A percentile compares a stretch with the other conserved stretches of the same genome.
These are phyloP conservation scores for Ophonus ardosiacus DNA, from an alignment of 2,888 invertebrate genomes.

Conservation along the genomic window DNA sequence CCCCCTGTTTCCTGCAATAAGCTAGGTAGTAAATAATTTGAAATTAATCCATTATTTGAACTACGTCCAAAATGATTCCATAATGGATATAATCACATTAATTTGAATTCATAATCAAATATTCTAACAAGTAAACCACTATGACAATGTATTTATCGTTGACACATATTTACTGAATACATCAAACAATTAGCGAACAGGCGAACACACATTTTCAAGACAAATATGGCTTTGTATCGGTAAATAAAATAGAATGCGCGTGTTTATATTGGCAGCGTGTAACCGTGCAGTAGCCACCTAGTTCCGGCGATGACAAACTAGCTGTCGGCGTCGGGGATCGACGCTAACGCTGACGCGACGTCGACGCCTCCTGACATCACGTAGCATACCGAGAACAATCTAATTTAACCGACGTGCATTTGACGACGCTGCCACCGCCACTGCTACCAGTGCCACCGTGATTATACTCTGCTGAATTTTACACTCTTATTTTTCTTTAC, in stretches of 20 bases:
- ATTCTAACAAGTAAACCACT: constrained; percentile 11
- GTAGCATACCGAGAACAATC: constrained; percentile 40
- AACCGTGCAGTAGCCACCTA: background rate
- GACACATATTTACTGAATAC: background rate
- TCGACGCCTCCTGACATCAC: constrained; percentile 35
- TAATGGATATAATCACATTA: background rate
- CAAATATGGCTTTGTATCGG: background rate
- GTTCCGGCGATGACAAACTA: constrained; percentile 34
- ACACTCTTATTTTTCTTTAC: constrained; percentile 22
- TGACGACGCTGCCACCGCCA: constrained; percentile 39
- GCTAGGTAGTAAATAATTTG: background rate
- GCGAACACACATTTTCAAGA: constrained; percentile 6
- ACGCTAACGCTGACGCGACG: background rate
- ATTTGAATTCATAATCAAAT: constrained; percentile 14
- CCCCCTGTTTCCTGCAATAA: too few species aligned
- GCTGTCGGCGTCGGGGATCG: background rate
- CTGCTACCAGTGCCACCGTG: constrained; percentile 29
- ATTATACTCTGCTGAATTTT: constrained; percentile 43
- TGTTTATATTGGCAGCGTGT: background rate
- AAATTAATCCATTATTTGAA: background rate
- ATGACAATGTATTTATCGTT: constrained; percentile 15
- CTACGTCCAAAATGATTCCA: background rate
- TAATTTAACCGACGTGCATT: constrained; percentile 44
- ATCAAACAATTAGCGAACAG: constrained; percentile 26
- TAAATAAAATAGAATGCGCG: constrained; percentile 6